Evolutionary conservation across 2,797 vertebrate genomes (phyloP).

Genomic region (Pantherophis alleghaniensis): DNA sequence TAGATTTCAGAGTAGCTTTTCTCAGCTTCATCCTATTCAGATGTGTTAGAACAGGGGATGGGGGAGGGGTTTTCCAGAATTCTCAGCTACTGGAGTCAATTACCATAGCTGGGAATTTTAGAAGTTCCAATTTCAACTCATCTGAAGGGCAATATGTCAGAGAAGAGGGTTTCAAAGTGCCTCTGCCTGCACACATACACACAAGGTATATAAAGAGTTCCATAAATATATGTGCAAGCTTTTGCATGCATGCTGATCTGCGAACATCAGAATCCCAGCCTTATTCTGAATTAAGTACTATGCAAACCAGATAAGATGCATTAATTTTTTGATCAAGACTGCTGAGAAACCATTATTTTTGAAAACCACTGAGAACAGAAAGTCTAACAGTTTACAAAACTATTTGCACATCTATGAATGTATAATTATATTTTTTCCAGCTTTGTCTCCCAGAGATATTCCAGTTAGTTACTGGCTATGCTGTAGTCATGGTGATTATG

Average conservation of each 20-base stretch:
- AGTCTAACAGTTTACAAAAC: background rate
- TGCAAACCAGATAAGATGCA: background rate
- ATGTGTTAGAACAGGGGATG: background rate
- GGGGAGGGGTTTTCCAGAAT: background rate
- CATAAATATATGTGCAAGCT: background rate
- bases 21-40: background rate
- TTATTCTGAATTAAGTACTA: background rate
- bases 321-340: background rate
- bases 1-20: background rate
- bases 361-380: background rate
- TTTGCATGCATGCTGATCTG: background rate
- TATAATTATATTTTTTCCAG: background rate
- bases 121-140: background rate
- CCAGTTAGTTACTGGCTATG: background rate
- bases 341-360: background rate
- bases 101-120: background rate
- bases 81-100: background rate
- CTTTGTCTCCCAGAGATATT: background rate
- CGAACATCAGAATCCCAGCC: background rate
- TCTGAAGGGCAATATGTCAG: background rate
- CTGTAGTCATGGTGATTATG: background rate
- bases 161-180: background rate
- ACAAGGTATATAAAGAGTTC: background rate
- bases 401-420: background rate
- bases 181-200: rapidly evolving